Conservation (phyloP, 92 coral and sea anemone genomes). For the Metridium senile region DNA sequence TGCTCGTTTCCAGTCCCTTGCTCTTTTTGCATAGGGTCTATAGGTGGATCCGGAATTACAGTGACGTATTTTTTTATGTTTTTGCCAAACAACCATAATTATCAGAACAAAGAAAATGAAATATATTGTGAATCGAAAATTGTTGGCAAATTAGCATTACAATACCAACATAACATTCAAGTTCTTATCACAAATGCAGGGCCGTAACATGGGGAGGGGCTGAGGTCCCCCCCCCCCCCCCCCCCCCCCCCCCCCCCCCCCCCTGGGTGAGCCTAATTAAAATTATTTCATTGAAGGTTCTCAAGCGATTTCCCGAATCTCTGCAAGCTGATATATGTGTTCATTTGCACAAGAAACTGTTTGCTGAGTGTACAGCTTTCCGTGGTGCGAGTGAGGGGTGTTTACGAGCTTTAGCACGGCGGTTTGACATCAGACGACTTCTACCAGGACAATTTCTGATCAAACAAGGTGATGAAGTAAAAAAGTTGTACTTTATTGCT, state of each 20-base stretch:
- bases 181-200: too few relatives aligned
- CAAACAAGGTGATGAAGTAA: conserved; percentile 93
- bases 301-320: conserved; percentile 89
- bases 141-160: too few relatives aligned
- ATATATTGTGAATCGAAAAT: too few relatives aligned
- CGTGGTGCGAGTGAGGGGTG: conserved; percentile 82
- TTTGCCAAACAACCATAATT: too few relatives aligned
- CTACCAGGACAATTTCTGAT: conserved; percentile 78
- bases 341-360: conserved; percentile 71
- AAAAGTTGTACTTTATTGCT: conserved; percentile 84
- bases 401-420: conserved; percentile 82
- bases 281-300: conserved; percentile 62
- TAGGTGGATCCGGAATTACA: too few relatives aligned
- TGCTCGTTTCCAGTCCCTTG: too few relatives aligned
- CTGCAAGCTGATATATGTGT: conserved; percentile 94
- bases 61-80: too few relatives aligned
- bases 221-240: neutral
- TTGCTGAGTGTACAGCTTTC: conserved; percentile 76
- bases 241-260: neutral
- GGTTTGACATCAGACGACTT: conserved; percentile 65
- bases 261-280: neutral
- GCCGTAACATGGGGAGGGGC: too few relatives aligned
- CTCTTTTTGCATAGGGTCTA: too few relatives aligned
- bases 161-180: too few relatives aligned
- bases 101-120: too few relatives aligned